Base-by-base conservation (phyloP, 1,140 invertebrate genomes). In the Elymnias hypermnestra region DNA sequence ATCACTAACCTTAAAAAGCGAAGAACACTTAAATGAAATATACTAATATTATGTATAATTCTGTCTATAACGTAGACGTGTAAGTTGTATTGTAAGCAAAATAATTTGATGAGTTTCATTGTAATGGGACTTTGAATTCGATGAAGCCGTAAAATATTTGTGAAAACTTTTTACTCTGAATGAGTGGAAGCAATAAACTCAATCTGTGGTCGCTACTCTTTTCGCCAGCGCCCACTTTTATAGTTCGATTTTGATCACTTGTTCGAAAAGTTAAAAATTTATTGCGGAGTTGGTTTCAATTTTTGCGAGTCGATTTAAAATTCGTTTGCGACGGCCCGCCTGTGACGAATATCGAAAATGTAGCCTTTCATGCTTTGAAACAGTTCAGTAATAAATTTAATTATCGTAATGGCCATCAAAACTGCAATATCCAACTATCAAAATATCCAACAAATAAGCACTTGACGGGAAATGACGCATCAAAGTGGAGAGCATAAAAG, bases 221-320 rank as follows among this genome's bases (percentile, higher is more conserved):
- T 77, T 76, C 70, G 59, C 40, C 47, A 36, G 51, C 50, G 56
- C 53, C 63, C 63, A 74, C 70, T 81, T 82, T 81, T 78, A 63
- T 77, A 81, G 72, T 82, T 70, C 66, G 61, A 75, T 78, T 79
- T 75, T 75, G 77, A 84, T 82, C 75, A 81, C 72, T 82, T 72
- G 70, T 78, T 78, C 60, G 66, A 63, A 77, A 81, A 84, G 81
- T 84, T 78, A 65, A 78, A 76, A 81, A 82, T 84, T 84, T 82
- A 84, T 81, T 71, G 63, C 66, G 63, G 41, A 59, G 67, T 64
- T 57, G 65, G 69, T 82, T 78, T 71, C 76, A 82, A 84, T 84
- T 76, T 73, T 68, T 19, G 55, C 41, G 33, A 48, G 57, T 45
- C 57, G 63, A 69, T 67, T 69, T 55, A 70, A 69, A 56, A 43